A percentile compares a stretch with the other conserved stretches of the same genome.
phyloP scores from a whole-genome alignment of 1,140 invertebrate species.

The Artemia franciscana region DNA sequence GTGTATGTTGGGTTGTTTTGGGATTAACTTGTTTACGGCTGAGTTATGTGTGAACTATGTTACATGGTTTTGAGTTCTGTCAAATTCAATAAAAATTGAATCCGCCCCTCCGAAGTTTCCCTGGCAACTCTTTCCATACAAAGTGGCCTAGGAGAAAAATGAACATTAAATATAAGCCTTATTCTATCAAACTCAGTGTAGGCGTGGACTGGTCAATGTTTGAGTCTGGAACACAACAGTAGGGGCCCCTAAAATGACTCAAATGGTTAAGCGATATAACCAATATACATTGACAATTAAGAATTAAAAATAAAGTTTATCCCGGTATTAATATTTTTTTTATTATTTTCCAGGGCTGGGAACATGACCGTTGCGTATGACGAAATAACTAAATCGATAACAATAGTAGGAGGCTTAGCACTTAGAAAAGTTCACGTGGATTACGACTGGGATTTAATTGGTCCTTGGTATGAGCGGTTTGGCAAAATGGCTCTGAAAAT shows the following conservation, averaged over 20 bases:
- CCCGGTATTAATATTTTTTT: not conserved
- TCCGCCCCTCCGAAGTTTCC: no score
- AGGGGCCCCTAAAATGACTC: not conserved
- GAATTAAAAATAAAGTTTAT: not conserved
- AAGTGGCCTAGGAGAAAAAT: not conserved
- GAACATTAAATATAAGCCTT: not conserved
- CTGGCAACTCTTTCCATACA: no score
- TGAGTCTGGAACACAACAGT: not conserved
- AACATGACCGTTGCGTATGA: conserved; percentile 43
- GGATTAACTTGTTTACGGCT: no score
- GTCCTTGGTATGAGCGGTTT: conserved; percentile 37
- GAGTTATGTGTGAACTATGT: no score
- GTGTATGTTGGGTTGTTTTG: no score
- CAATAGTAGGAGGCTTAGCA: not conserved
- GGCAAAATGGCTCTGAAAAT: conserved; percentile 46
- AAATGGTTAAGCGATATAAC: not conserved
- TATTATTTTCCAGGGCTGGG: conserved; percentile 29
- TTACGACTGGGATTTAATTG: conserved; percentile 46
- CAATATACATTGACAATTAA: not conserved
- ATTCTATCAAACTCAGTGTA: not conserved
- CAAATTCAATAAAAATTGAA: no score
- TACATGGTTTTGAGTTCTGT: no score
- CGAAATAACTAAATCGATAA: conserved; percentile 29
- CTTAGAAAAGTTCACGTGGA: conserved; percentile 28
- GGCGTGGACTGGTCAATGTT: not conserved